Conservation (phyloP, 2,888 invertebrate genomes). For the Philereme transversata region DNA sequence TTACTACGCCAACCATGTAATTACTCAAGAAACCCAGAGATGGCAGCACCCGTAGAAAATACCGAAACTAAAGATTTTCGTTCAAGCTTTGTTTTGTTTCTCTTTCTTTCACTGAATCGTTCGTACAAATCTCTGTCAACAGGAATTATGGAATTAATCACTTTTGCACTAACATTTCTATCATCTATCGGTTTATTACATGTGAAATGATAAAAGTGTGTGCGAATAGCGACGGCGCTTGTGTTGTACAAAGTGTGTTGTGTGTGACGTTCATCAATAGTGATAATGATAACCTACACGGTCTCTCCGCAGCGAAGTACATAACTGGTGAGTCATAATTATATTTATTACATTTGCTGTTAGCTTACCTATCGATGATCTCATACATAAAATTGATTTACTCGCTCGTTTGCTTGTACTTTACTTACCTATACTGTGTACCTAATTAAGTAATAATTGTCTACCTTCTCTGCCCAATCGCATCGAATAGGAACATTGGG, state of each 20-base stretch:
- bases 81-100: constrained; percentile 61
- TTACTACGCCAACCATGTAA: constrained; percentile 17
- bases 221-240: constrained; percentile 47
- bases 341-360: constrained; percentile 81
- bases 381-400: constrained; percentile 65
- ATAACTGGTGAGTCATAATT: constrained; percentile 81
- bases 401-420: constrained; percentile 37
- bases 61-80: constrained; percentile 41
- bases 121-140: constrained; percentile 38
- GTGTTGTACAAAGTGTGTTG: constrained; percentile 50
- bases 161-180: constrained; percentile 28
- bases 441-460: not conserved
- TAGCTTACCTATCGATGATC: constrained; percentile 76
- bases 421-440: not conserved
- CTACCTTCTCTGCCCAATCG: too few species aligned
- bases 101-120: constrained; percentile 54
- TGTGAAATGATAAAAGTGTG: constrained; percentile 53
- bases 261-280: constrained; percentile 71
- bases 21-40: constrained; percentile 49
- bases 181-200: constrained; percentile 31
- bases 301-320: constrained; percentile 74
- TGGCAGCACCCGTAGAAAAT: constrained; percentile 57
- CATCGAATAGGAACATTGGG: too few species aligned
- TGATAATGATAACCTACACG: constrained; percentile 79
- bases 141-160: constrained; percentile 15